phyloP scores from a whole-genome alignment of 2,113 vertebrate genomes.

The Tapirus terrestris region DNA sequence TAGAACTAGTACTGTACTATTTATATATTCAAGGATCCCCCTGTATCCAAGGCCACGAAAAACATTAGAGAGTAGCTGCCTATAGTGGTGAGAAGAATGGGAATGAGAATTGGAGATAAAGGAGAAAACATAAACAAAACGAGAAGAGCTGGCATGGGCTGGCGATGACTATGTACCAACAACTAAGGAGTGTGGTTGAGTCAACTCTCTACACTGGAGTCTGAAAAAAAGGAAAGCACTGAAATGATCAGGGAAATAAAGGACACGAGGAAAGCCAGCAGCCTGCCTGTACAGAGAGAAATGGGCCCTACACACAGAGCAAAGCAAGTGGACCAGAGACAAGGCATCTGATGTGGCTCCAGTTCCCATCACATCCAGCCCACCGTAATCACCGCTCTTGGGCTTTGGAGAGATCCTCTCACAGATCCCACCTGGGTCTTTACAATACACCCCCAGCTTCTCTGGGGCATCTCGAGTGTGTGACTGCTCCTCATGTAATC shows the following conservation, averaged over 20 bases:
- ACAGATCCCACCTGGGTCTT: neutral
- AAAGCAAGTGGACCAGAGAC: neutral
- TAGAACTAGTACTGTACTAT: neutral
- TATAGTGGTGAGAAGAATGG: neutral
- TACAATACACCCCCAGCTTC: neutral
- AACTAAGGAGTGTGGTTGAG: neutral
- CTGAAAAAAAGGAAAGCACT: neutral
- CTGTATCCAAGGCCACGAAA: neutral
- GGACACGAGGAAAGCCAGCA: neutral
- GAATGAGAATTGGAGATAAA: neutral
- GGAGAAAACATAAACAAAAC: neutral
- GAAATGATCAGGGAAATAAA: neutral
- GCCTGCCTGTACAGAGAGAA: neutral
- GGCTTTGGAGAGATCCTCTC: neutral
- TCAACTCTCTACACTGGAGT: neutral
- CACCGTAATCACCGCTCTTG: neutral
- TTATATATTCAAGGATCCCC: neutral
- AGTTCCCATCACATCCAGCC: neutral
- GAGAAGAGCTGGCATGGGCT: neutral
- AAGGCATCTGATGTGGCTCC: accelerated
- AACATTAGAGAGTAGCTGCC: neutral
- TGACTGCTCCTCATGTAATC: neutral
- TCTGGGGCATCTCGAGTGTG: neutral
- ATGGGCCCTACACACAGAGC: accelerated
- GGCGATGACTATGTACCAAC: neutral